Conservation (phyloP, 2,888 invertebrate genomes). For the Trichogramma evanescens region DNA sequence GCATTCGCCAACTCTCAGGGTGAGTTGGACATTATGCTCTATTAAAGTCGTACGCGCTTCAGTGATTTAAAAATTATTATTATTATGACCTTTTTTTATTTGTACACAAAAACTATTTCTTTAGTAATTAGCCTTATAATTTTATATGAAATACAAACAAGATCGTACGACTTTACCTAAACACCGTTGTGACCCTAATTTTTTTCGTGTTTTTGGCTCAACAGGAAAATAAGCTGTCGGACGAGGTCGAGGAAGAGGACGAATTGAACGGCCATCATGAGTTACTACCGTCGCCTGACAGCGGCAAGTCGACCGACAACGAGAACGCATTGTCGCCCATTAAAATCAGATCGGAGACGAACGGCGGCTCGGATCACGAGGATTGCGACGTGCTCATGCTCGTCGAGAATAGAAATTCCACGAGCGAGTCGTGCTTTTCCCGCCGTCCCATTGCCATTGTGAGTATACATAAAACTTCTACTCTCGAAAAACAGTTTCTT, state of each 20-base stretch:
- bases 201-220: background rate
- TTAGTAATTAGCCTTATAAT: no score
- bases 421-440: slow-evolving; percentile 51
- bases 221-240: slow-evolving; percentile 36
- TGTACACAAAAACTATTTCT: no score
- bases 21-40: no score
- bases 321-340: slow-evolving; percentile 47
- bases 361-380: slow-evolving; percentile 49
- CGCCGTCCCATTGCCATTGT: slow-evolving; percentile 54
- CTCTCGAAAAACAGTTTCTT: no score
- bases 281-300: slow-evolving; percentile 50
- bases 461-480: slow-evolving; percentile 32
- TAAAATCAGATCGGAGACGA: slow-evolving; percentile 37
- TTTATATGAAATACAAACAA: no score
- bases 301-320: slow-evolving; percentile 51
- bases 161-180: no score
- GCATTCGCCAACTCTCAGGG: slow-evolving; percentile 27
- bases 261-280: slow-evolving; percentile 50
- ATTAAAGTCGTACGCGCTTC: background rate
- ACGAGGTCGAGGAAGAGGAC: slow-evolving; percentile 44
- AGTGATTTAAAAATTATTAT: background rate
- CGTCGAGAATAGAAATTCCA: slow-evolving; percentile 42
- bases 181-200: no score
- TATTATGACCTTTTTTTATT: background rate
- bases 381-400: slow-evolving; percentile 52